These are phyloP conservation scores for Aldrovandia affinis DNA, from an alignment of 2,797 vertebrate species.

Conservation along the genomic window DNA sequence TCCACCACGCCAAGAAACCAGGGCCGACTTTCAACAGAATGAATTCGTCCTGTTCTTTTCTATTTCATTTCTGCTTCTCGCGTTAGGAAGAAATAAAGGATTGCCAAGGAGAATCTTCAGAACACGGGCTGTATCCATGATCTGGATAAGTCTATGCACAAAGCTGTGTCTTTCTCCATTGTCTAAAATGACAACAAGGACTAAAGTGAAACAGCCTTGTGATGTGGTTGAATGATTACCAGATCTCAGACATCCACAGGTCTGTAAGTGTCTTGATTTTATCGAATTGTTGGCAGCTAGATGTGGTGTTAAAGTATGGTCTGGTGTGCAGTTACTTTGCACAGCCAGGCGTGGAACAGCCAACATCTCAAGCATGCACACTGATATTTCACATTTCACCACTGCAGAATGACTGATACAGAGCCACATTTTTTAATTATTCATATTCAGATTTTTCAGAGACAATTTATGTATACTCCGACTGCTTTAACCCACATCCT, in stretches of 20 bases:
- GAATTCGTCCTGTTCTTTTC: background rate
- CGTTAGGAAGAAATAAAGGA: background rate
- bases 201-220: background rate
- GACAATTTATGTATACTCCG: background rate
- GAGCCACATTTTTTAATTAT: background rate
- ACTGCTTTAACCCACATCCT: background rate
- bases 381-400: background rate
- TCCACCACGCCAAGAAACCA: background rate
- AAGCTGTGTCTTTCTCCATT: background rate
- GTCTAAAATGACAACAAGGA: background rate
- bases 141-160: background rate
- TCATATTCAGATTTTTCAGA: background rate
- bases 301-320: background rate
- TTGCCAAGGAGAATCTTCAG: background rate
- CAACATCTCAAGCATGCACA: background rate
- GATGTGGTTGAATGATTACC: background rate
- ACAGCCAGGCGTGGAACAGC: background rate
- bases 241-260: background rate
- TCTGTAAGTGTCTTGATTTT: background rate
- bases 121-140: background rate
- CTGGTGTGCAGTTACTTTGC: background rate
- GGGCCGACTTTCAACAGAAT: background rate
- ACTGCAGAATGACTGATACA: conserved; percentile 1
- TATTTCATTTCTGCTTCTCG: background rate
- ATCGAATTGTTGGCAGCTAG: background rate